Conservation (phyloP, 2,888 invertebrate genomes). For the Stratiomys singularior region DNA sequence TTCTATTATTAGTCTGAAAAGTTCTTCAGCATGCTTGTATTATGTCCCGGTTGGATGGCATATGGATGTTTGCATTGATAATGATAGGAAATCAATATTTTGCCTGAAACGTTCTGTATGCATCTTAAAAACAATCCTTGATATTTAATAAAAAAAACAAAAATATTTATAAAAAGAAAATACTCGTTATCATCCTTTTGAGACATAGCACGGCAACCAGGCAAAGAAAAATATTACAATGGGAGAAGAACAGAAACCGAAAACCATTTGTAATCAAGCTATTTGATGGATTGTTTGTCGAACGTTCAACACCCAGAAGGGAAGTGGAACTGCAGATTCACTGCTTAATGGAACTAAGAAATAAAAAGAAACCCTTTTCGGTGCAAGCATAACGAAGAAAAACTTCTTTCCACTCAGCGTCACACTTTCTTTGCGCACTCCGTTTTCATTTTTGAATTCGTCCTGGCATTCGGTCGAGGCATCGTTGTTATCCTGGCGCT, state of each 20-base stretch:
- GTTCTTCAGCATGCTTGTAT: no score
- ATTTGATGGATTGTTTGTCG: slow-evolving; percentile 41
- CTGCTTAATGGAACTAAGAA: neutral
- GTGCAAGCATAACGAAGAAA: slow-evolving; percentile 2
- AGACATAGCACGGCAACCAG: neutral
- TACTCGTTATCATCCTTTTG: slow-evolving; percentile 9
- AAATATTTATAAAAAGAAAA: neutral
- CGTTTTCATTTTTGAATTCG: no score
- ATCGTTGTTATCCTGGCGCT: neutral
- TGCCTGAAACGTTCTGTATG: neutral
- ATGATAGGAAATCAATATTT: no score
- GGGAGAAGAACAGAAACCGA: neutral
- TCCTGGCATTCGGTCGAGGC: neutral
- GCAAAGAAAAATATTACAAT: slow-evolving; percentile 18
- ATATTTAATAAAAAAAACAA: neutral
- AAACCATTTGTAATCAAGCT: slow-evolving; percentile 35
- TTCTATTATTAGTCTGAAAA: no score
- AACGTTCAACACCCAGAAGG: slow-evolving; percentile 28
- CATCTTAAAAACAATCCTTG: slow-evolving; percentile 1
- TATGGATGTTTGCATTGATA: no score
- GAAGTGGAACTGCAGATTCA: slow-evolving; percentile 13
- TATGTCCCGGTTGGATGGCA: no score
- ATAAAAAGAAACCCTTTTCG: slow-evolving; percentile 12
- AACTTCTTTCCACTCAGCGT: neutral
- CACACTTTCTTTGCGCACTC: no score